phyloP scores from a whole-genome alignment of 92 coral and sea anemone species.

The Porites divaricata region DNA sequence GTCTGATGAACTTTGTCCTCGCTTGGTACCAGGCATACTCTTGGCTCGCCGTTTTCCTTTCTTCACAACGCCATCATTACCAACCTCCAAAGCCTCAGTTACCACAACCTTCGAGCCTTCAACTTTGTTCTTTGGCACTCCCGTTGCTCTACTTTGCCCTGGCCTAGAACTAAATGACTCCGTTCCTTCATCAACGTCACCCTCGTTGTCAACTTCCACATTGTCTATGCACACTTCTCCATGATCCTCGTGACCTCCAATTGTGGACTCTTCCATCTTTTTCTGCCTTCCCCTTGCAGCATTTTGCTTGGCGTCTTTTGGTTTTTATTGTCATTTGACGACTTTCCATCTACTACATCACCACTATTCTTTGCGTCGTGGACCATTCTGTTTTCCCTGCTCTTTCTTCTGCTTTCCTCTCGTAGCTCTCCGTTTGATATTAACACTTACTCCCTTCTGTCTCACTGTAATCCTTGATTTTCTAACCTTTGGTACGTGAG shows the following conservation, averaged over 20 bases:
- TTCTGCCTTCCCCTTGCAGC: constrained; percentile 9
- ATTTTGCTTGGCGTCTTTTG: not conserved
- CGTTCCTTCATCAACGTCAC: not conserved
- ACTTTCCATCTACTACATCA: not conserved
- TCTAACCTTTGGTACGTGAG: not conserved
- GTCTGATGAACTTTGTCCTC: too few relatives aligned
- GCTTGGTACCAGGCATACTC: constrained; percentile 3
- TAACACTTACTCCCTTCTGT: not conserved
- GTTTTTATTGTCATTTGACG: not conserved
- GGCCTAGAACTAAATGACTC: not conserved
- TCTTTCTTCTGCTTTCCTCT: constrained; percentile 2
- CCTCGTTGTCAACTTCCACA: not conserved
- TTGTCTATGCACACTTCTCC: not conserved
- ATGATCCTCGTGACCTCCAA: not conserved
- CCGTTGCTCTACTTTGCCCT: not conserved
- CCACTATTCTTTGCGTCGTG: not conserved
- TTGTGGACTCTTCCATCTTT: constrained; percentile 1
- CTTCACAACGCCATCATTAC: not conserved
- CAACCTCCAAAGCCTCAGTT: not conserved
- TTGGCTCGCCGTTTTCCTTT: not conserved
- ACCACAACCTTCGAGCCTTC: not conserved
- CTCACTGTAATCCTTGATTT: constrained; percentile 32
- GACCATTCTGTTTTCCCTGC: not conserved
- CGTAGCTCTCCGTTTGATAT: not conserved
- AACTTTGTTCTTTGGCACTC: not conserved